Base-by-base conservation (phyloP, 2,113 vertebrate genomes). In the Terrapene triunguis region DNA sequence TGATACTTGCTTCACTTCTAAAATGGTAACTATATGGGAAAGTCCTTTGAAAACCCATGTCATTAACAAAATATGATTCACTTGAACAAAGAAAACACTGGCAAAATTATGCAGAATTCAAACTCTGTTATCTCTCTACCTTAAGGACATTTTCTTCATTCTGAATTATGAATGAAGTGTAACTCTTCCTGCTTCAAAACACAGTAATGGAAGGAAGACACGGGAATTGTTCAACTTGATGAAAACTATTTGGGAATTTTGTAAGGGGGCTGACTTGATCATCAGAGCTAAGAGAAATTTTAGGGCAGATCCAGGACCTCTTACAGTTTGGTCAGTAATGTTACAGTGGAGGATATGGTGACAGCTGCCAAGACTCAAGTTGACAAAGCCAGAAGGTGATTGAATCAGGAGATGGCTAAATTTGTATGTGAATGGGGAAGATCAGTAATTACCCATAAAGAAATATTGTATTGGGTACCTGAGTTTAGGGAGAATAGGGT, bases 1-100 rank as follows among this genome's bases (percentile, higher is more conserved):
- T 50, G 3, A 1, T 4, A 1, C 0, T 1, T 3, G 27, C 69
- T 4, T 83, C 44, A 8, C 44, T 69, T 4, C n/a, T 54, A 55
- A 24, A 50, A 47, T 78, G 44, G 72, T 44, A 80, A 78, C 17
- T 57, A 32, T 32, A 44, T 65, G 12, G 91, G 42, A 78, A 82
- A n/a, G 51, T 5, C 69, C 84, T 62, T 8, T 32, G 65, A 78
- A 55, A 80, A 3, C n/a, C 6, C 65, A 2, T 4, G 24, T 55
- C 81, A 83, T n/a, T 72, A 53, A 7, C 24, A 42, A 65, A 42
- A 29, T 0, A 55, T 0, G 29, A 62, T 78, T 80, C 80, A 55
- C 29, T 84, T 17, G 12, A 17, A 44, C 50, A 93, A 91, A 85
- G 35, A 9, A 62, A 54, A 74, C n/a, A 8, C 32, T n/a, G 29